Percentiles rank a stretch among this genome's conserved stretches.
Conservation (phyloP, 2,888 invertebrate species). For the Rhyacophila evoluta region DNA sequence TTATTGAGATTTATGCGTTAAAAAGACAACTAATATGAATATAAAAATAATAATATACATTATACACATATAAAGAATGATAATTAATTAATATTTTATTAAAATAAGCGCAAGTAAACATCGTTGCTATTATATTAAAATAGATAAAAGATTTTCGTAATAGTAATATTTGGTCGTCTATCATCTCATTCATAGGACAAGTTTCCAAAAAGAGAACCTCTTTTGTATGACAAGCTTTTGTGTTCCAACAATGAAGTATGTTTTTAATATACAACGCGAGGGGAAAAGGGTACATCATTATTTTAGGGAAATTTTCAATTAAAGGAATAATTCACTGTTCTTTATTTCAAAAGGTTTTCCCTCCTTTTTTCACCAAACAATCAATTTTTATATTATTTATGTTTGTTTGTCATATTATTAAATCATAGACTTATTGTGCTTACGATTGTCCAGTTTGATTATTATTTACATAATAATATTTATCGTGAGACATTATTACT, state of each 20-base stretch:
- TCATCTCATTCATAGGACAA: background rate
- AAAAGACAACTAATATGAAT: too few relatives aligned
- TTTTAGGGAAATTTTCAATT: background rate
- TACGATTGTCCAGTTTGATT: too few relatives aligned
- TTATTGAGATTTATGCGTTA: too few relatives aligned
- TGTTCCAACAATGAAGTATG: background rate
- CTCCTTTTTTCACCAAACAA: background rate
- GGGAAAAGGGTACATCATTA: background rate
- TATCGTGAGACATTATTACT: too few relatives aligned
- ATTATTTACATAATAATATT: too few relatives aligned
- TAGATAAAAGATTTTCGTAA: background rate
- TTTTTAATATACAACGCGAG: background rate
- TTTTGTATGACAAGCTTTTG: background rate
- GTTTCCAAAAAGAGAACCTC: background rate
- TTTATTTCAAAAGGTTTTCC: background rate
- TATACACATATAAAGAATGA: too few relatives aligned
- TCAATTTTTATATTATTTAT: background rate
- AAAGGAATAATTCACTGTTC: background rate
- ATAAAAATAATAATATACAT: too few relatives aligned
- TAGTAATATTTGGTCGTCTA: background rate
- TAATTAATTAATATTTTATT: too few relatives aligned
- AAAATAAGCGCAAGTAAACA: too few relatives aligned
- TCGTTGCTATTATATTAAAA: too few relatives aligned
- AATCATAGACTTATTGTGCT: background rate
- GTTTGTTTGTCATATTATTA: background rate